phyloP scores from a whole-genome alignment of 1,140 invertebrate genomes.

The Oncopeltus fasciatus region DNA sequence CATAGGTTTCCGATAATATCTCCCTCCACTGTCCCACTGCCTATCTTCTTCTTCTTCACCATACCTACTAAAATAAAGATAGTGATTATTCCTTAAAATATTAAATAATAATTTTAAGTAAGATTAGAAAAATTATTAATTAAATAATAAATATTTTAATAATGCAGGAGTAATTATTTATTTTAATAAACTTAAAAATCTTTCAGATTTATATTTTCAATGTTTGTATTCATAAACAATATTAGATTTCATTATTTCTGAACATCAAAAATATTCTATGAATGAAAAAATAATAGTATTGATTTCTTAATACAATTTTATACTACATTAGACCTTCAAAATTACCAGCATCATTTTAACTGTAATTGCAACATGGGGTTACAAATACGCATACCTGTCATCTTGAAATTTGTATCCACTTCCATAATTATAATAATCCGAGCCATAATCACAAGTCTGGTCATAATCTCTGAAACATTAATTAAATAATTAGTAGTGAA shows the following conservation, averaged over 20 bases:
- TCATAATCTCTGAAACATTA: conserved; percentile 22
- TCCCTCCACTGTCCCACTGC: conserved; percentile 52
- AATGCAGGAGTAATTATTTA: too few relatives aligned
- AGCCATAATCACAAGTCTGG: conserved; percentile 23
- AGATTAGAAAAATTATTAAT: not conserved
- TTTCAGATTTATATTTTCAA: too few relatives aligned
- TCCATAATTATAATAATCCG: conserved; percentile 27
- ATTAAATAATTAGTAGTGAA: too few relatives aligned
- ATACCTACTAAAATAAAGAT: conserved; percentile 4
- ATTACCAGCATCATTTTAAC: too few relatives aligned
- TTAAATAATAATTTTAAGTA: not conserved
- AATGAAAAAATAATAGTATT: too few relatives aligned
- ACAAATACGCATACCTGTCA: conserved; percentile 31
- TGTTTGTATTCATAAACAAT: too few relatives aligned
- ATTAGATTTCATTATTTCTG: not conserved
- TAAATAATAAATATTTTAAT: too few relatives aligned
- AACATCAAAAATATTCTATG: not conserved
- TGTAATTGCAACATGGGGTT: too few relatives aligned
- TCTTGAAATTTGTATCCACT: conserved; percentile 35
- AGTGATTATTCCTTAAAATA: too few relatives aligned
- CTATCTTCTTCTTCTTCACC: conserved; percentile 30
- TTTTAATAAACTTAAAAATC: too few relatives aligned
- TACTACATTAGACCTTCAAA: too few relatives aligned
- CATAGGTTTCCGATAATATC: conserved; percentile 10
- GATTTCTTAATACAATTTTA: too few relatives aligned